Conservation (phyloP, 2,888 invertebrate genomes). For the Trisateles emortualis region DNA sequence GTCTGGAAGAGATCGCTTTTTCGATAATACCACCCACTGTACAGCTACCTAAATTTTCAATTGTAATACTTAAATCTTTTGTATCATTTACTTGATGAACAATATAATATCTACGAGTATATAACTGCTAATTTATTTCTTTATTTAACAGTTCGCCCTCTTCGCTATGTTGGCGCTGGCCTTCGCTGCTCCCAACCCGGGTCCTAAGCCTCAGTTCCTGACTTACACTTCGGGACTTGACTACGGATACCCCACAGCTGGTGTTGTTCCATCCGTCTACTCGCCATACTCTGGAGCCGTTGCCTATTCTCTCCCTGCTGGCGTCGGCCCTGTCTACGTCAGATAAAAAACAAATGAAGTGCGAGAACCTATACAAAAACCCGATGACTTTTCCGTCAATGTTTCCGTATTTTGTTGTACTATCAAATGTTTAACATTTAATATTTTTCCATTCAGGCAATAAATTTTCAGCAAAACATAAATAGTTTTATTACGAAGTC, state of each 20-base stretch:
- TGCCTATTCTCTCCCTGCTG: conserved; percentile 58
- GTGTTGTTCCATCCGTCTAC: conserved; percentile 50
- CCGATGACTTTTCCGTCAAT: conserved; percentile 2
- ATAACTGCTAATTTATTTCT: not conserved
- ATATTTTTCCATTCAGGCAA: not conserved
- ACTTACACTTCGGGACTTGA: conserved; percentile 64
- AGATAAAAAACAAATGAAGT: conserved; percentile 43
- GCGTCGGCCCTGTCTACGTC: conserved; percentile 51
- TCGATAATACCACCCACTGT: too few relatives aligned
- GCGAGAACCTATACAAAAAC: not conserved
- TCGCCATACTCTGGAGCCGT: conserved; percentile 64
- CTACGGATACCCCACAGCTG: conserved; percentile 64
- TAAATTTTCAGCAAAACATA: not conserved
- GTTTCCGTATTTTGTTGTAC: conserved; percentile 10
- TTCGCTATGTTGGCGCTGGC: conserved; percentile 83
- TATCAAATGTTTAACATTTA: not conserved
- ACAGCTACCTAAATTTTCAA: too few relatives aligned
- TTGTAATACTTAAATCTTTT: too few relatives aligned
- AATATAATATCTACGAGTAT: too few relatives aligned
- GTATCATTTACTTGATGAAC: too few relatives aligned
- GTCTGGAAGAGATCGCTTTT: too few relatives aligned
- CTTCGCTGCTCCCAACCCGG: conserved; percentile 76
- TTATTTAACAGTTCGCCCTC: conserved; percentile 76
- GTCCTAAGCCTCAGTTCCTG: conserved; percentile 62
- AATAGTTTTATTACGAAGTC: not conserved